Base-by-base conservation (phyloP, 2,113 vertebrate genomes). In the Setophaga kirtlandii region DNA sequence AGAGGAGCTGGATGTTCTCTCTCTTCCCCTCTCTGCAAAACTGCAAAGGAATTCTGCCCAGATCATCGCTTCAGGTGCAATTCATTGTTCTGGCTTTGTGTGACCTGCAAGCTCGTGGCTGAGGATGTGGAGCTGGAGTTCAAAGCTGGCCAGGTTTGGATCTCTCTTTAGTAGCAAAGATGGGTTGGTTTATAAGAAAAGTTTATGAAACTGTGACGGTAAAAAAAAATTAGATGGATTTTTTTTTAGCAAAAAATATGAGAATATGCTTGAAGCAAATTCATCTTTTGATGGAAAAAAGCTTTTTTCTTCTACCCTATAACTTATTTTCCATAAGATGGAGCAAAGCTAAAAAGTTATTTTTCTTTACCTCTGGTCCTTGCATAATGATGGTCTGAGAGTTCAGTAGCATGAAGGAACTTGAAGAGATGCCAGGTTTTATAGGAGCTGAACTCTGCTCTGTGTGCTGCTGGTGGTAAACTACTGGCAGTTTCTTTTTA, bases 1-100 rank as follows among this genome's bases (percentile, higher is more conserved):
- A 49, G 6, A 3, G 0, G 0, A 5, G 10, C 1, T n/a, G 59
- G 1, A 4, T 6, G 16, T 5, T 63, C 1, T 2, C 0, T 2
- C 13, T 41, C 15, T 33, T 50, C 21, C 4, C 3, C 10, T 56
- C 46, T 46, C 42, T 37, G 42, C 28, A 46, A 44, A 52, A 11
- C 33, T 55, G 35, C 15, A 17, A 28, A 2, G 53, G 18, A 19
- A 21, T 18, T 78, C 12, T 15, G 24, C 55, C 39, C 13, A 42
- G 58, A 53, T 8, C 2, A 2, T 24, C 2, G 0, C 16, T 87
- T 83, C 12, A 7, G 0, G 5, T 56, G 37, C 4, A 10, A 5
- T 37, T 21, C 37, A 0, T 78, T 37, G 28, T 56, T 56, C 12
- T 35, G 4, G 11, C 18, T 89, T 42, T 5, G 0, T n/a, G 0